phyloP scores from a whole-genome alignment of 2,888 invertebrate species.

The Drosophila anceps region DNA sequence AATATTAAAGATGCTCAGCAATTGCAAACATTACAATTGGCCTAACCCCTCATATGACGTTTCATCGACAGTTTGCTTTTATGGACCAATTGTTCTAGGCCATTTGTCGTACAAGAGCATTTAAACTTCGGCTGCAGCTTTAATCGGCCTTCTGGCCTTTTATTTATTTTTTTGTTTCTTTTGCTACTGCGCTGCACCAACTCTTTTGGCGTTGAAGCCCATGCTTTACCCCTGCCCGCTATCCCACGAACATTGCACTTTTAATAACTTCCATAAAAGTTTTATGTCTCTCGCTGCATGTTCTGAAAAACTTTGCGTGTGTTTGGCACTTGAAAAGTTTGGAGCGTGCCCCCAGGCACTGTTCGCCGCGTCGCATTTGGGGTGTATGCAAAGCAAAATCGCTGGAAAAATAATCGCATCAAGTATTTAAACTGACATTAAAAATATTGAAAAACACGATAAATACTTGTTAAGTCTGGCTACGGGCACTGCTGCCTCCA shows the following conservation, averaged over 20 bases:
- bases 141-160: not conserved
- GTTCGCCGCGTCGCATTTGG: conserved; percentile 9
- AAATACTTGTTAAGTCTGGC: conserved; percentile 77
- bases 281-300: conserved; percentile 76
- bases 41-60: not conserved
- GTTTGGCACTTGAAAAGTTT: conserved; percentile 80
- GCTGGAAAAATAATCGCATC: conserved; percentile 76
- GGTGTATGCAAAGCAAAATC: conserved; percentile 69
- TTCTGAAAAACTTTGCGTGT: conserved; percentile 72
- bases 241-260: conserved; percentile 55
- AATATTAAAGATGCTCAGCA: too few species aligned
- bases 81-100: not conserved
- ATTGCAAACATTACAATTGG: too few species aligned
- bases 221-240: not conserved
- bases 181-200: conserved; percentile 19
- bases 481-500: conserved; percentile 30
- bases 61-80: not conserved
- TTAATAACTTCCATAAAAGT: conserved; percentile 81
- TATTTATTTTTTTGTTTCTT: not conserved
- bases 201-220: conserved; percentile 57
- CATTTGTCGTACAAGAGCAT: not conserved
- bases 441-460: conserved; percentile 83
- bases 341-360: conserved; percentile 33
- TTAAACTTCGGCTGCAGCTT: not conserved
- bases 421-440: conserved; percentile 83